Evolutionary conservation across 1,140 invertebrate species (phyloP).

Genomic region (Anastrepha obliqua): DNA sequence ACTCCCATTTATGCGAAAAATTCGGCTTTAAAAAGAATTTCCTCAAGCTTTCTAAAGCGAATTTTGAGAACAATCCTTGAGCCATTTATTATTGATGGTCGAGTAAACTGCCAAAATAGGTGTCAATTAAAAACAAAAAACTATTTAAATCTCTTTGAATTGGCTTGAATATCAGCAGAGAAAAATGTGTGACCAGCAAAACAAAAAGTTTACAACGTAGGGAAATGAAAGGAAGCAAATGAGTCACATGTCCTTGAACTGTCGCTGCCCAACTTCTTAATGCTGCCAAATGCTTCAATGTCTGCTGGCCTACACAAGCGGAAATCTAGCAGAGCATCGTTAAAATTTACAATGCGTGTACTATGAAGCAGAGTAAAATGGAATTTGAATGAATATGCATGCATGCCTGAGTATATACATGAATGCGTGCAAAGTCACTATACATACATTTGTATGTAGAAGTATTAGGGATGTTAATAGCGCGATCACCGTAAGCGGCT

Average conservation of each 20-base stretch:
- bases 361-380: not conserved
- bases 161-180: not conserved
- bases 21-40: too few species aligned
- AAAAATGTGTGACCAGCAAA: not conserved
- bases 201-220: too few species aligned
- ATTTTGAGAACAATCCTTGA: too few species aligned
- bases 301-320: constrained; percentile 3
- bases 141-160: not conserved
- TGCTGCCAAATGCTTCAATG: constrained; percentile 2
- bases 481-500: too few species aligned
- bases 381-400: not conserved
- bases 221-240: not conserved
- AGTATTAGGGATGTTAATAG: too few species aligned
- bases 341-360: not conserved
- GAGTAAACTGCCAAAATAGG: not conserved
- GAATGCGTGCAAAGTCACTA: not conserved
- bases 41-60: too few species aligned
- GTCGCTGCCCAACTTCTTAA: constrained; percentile 6
- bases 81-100: too few species aligned
- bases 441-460: not conserved
- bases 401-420: too few species aligned
- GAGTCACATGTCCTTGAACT: constrained; percentile 26
- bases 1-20: too few species aligned
- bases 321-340: not conserved
- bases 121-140: not conserved